Percentiles rank a stretch among this genome's conserved stretches.
Conservation (phyloP, 2,797 vertebrate genomes). For the Diceros bicornis region DNA sequence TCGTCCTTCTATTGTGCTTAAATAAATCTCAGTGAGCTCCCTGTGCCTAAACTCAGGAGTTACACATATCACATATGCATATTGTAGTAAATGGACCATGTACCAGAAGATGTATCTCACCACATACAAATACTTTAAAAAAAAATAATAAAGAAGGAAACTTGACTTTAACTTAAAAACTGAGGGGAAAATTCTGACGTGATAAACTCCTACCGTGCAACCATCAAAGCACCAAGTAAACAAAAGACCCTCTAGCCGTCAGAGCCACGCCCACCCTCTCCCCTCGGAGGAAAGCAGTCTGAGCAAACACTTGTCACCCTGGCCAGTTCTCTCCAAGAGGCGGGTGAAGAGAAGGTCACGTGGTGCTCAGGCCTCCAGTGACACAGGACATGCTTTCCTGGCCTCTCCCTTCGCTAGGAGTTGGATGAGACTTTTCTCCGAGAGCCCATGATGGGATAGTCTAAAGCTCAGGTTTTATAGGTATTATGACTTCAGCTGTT, state of each 20-base stretch:
- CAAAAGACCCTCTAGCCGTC: not conserved
- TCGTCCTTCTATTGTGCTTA: not conserved
- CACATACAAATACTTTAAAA: not conserved
- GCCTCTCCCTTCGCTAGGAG: not conserved
- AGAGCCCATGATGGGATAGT: not conserved
- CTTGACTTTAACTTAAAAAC: not conserved
- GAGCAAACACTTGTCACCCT: not conserved
- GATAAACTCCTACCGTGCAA: not conserved
- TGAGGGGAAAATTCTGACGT: not conserved
- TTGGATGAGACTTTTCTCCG: not conserved
- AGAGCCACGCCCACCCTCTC: accelerated
- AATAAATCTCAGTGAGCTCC: not conserved
- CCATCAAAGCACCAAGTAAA: not conserved
- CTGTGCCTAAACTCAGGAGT: not conserved
- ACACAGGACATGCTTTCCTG: not conserved
- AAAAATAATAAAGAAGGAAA: not conserved
- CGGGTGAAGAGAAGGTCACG: not conserved
- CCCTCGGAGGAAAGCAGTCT: not conserved
- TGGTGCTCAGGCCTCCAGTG: not conserved
- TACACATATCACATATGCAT: not conserved
- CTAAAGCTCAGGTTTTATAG: not conserved
- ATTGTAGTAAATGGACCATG: not conserved
- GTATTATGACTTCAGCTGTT: not conserved
- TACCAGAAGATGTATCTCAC: not conserved
- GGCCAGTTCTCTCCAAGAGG: not conserved